Evolutionary conservation across 1,140 invertebrate genomes (phyloP).

Genomic region (Lamellibrachia luymesi): DNA sequence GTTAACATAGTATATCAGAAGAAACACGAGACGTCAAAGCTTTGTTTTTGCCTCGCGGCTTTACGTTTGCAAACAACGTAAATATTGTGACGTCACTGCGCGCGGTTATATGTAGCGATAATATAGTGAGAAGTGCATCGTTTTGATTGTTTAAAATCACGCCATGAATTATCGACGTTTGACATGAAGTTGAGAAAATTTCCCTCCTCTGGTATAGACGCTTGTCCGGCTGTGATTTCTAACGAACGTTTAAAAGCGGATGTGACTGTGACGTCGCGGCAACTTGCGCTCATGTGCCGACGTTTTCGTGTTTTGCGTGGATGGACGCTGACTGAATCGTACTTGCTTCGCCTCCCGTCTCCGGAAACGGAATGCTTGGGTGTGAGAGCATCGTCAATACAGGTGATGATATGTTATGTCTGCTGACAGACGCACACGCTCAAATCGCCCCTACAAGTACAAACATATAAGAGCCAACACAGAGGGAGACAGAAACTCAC

Average conservation of each 20-base stretch:
- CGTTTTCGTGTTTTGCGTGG: background rate
- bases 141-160: background rate
- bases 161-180: background rate
- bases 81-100: background rate
- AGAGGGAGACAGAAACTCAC: too few species aligned
- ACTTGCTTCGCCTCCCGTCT: background rate
- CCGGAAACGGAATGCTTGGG: background rate
- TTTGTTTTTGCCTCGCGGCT: too few species aligned
- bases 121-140: background rate
- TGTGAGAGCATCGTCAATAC: background rate
- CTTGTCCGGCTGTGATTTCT: background rate
- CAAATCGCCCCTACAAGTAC: too few species aligned
- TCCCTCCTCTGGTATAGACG: background rate
- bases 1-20: too few species aligned
- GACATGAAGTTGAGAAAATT: background rate
- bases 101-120: background rate
- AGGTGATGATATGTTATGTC: background rate
- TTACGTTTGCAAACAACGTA: background rate
- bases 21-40: too few species aligned
- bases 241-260: background rate
- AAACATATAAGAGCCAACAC: too few species aligned
- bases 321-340: background rate
- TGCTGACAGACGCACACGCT: too few species aligned
- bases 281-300: background rate
- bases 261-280: background rate